Evolutionary conservation across 2,797 vertebrate genomes (phyloP), one percentile per base, ranked within the genome.

Genomic region (Lepilemur ruficaudatus): DNA sequence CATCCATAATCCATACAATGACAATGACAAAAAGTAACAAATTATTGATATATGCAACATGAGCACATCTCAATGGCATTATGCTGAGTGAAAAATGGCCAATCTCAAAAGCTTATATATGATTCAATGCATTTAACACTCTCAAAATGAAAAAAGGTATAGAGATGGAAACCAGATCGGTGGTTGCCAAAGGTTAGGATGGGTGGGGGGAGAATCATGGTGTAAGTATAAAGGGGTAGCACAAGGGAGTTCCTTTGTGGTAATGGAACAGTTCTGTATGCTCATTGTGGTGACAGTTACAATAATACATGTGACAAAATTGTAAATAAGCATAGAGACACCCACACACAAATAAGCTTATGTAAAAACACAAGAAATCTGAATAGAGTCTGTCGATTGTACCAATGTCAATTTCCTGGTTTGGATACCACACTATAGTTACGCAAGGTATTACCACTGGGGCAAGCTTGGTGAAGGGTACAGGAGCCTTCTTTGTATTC

Each of bases 391-490:
- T 79, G 5, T 14, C 80, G 52, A 70, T 18, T 84, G 15, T 76
- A 90, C 30, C 32, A 76, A 85, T 32, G 35, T 78, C 80, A 73
- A 52, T 89, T 92, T 94, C 48, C 65, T 84, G 61, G 5, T 84
- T 76, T 96, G 76, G 79, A 59, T 43, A 63, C 25, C 35, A 82
- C 79, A 85, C 30, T 57, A 61, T 1, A 86, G 22, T 95, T 94
- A 95, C 43, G 55, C 10, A 96, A 94, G 32, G 52, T 35, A 79
- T 41, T 50, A 88, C 48, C 50, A 93, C 7, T 28, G 18, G 12
- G 7, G 28, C 14, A 81, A 79, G 35, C 15, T 52, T 78, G 9
- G 55, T n/a, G 11, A 93, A 73, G 5, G 23, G 32, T 48, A 50
- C 0, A 63, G 30, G 50, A 78, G 48, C 1, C 48, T 90, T 35